Evolutionary conservation across 1,140 invertebrate genomes (phyloP).

Genomic region (Phortica variegata): DNA sequence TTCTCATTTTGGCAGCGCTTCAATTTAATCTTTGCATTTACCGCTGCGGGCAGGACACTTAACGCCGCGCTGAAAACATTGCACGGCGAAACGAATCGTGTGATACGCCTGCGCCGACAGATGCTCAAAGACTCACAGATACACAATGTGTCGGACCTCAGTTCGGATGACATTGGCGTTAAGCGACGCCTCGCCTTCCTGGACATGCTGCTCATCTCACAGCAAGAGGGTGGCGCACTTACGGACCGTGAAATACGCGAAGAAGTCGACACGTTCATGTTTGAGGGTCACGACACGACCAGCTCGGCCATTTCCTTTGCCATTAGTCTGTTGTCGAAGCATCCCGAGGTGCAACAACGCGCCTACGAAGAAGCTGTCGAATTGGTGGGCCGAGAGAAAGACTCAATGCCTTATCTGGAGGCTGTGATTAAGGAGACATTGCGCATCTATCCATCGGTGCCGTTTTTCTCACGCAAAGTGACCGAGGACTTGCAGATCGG

Average conservation of each 20-base stretch:
- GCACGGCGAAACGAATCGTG: constrained; percentile 43
- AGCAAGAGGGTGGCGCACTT: constrained; percentile 59
- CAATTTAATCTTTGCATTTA: constrained; percentile 60
- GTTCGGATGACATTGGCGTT: constrained; percentile 27
- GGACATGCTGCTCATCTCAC: constrained; percentile 71
- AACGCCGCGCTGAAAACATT: constrained; percentile 28
- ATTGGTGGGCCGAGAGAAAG: constrained; percentile 57
- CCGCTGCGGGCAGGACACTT: constrained; percentile 25
- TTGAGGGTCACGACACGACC: constrained; percentile 78
- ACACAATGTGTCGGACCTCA: constrained; percentile 6
- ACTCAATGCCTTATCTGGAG: constrained; percentile 69
- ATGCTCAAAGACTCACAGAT: constrained; percentile 26
- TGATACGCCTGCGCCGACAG: constrained; percentile 38
- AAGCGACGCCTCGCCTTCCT: constrained; percentile 72
- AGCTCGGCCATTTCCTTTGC: constrained; percentile 64
- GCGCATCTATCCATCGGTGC: constrained; percentile 69
- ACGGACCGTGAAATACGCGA: constrained; percentile 72
- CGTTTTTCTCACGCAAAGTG: constrained; percentile 64
- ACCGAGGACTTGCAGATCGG: constrained; percentile 58
- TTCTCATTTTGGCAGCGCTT: constrained; percentile 64
- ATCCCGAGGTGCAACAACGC: constrained; percentile 66
- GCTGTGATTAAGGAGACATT: constrained; percentile 68
- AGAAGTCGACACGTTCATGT: constrained; percentile 83
- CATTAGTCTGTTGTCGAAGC: constrained; percentile 64
- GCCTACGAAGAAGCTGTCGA: constrained; percentile 64